Percentiles rank a stretch among this genome's conserved stretches.
Evolutionary conservation across 2,797 vertebrate genomes (phyloP).

Genomic region (Crypturellus tataupa): DNA sequence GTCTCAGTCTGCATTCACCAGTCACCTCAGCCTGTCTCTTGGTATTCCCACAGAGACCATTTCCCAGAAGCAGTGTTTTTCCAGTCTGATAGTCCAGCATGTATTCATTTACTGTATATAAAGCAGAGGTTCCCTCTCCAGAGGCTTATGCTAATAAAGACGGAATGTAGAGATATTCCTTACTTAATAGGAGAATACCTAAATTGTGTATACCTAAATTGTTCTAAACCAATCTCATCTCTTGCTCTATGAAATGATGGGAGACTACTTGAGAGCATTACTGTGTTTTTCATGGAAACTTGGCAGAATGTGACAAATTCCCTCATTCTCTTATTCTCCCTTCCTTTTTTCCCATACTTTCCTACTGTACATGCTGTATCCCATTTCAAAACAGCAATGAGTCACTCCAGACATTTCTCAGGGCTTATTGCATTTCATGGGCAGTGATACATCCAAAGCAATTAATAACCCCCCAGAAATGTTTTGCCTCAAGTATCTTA

Average conservation of each 20-base stretch:
- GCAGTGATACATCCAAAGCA: not conserved
- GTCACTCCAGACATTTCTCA: slow-evolving; percentile 60
- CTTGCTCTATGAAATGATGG: not conserved
- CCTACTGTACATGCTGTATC: not conserved
- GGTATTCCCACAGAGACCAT: not conserved
- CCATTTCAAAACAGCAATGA: slow-evolving; percentile 41
- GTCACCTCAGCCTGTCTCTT: not conserved
- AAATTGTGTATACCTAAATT: not conserved
- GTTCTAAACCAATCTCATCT: not conserved
- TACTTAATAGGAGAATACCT: not conserved
- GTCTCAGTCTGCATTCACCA: not conserved
- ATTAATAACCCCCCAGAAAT: slow-evolving; percentile 30
- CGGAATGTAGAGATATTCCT: not conserved
- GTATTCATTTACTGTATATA: not conserved
- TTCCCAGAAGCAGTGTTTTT: not conserved
- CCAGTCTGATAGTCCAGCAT: not conserved
- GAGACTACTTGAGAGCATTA: not conserved
- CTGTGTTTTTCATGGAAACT: not conserved
- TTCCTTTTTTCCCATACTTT: slow-evolving; percentile 13
- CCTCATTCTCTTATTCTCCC: not conserved
- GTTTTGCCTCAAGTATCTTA: slow-evolving; percentile 11
- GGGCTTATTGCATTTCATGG: slow-evolving; percentile 12
- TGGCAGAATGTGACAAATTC: slow-evolving; percentile 29
- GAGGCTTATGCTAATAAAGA: not conserved
- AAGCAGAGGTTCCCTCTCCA: not conserved